Evolutionary conservation across 1,140 invertebrate species (phyloP), one percentile per base, ranked within the genome.

Genomic region (Homalodisca vitripennis): DNA sequence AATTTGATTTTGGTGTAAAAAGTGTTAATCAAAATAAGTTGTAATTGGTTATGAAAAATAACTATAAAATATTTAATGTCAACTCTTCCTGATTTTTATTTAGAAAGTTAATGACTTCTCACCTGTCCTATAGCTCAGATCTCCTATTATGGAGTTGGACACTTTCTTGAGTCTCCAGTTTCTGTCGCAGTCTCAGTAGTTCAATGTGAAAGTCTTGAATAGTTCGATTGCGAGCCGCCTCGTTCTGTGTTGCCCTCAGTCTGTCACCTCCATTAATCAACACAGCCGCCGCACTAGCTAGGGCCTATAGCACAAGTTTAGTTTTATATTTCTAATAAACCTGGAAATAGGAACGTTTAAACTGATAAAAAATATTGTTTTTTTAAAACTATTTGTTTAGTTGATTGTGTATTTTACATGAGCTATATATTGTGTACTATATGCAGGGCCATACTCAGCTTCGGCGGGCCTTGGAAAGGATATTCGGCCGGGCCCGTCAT

Each of bases 151-250:
- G 0, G 91, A 90, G 77, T 95, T 97, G 0, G 93, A 94, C 0
- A 97, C 92, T 84, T 98, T 98, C 79, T 97, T 97, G 1, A 99
- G 79, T 67, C 95, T 83, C 95, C 95, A 99, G 75, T 95, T 97
- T 77, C n/a, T 98, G 95, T 57, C 96, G 80, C 41, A 99, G 82
- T 70, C 92, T 83, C 0, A 98, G 77, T 53, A 98, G 80, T 78
- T 99, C 96, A 71, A 95, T 91, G 77, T 98, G 95, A 78, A 98
- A 98, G 78, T 98, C 95, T 12, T 89, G 88, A 71, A 85, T 87
- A 3, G 88, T 85, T 55, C 90, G 83, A 51, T 88, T 91, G 75
- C 88, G 86, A 0, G 88, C 85, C 70, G 90, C 86, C 79, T 94
- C 92, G 70, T 87, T 90, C 72, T 92, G 88, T 57, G 89, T 91